Evolutionary conservation across 92 coral and sea anemone species (phyloP), one percentile per base, ranked within the genome.

Genomic region (Phymanthus crucifer): DNA sequence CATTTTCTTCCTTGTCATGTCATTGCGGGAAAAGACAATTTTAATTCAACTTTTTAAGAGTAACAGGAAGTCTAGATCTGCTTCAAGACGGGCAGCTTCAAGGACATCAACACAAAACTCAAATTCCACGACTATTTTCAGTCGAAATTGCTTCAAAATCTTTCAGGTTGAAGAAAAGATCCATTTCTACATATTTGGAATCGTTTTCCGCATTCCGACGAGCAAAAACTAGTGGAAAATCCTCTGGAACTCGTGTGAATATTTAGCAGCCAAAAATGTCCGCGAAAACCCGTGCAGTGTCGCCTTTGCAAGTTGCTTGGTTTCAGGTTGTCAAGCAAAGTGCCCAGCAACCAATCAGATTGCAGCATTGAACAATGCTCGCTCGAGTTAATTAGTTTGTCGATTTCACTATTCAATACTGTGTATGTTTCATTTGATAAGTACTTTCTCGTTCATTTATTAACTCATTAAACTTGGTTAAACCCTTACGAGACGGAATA

Each of bases 1-100:
- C 92, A 83, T 91, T 64, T 78, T 80, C 23, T 70, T 37, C 70
- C 70, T 83, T 52, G 78, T 83, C 84, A 75, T 82, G 29, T 32
- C 83, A 88, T 88, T 45, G 70, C 84, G 79, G 73, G 32, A 50
- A 21, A 23, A 26, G 6, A 64, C 17, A 52, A 21, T 18, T 77
- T 35, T 77, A 61, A 33, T 33, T 12, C 24, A 56, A 56, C 58
- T 56, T 40, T n/a, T 8, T 27, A 56, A 36, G 61, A 50, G 26
- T n/a, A 33, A 14, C 78, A 32, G 18, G 65, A 36, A 46, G 57
- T 29, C 14, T 56, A 7, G 11, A 18, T 18, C 8, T 1, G 23
- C 43, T 52, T 56, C 26, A 31, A 31, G 43, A 32, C 65, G 17
- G 31, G 29, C n/a, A n/a, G n/a, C n/a, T n/a, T n/a, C n/a, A n/a